A percentile compares a stretch with the other conserved stretches of the same genome.
phyloP scores from a whole-genome alignment of 2,888 invertebrate genomes.

The Oscheius sp. region DNA sequence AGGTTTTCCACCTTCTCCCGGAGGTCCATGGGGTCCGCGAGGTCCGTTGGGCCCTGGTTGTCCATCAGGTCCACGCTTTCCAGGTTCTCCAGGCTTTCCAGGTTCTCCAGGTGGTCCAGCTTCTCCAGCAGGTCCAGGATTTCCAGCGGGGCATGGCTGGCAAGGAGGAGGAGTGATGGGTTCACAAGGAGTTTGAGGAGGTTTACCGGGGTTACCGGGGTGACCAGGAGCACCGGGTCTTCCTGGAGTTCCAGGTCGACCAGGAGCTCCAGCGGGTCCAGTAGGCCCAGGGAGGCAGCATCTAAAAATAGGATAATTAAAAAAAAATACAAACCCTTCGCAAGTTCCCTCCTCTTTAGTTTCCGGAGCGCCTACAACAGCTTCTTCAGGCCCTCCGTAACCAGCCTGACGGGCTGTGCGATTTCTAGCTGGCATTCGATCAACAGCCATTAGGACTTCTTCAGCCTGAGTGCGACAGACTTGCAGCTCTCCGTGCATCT shows the following conservation, averaged over 20 bases:
- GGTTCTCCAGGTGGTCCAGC: conserved; percentile 52
- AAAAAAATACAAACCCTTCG: too few species aligned
- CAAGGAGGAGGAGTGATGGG: conserved; percentile 37
- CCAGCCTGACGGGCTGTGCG: conserved; percentile 58
- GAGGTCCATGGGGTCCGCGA: conserved; percentile 48
- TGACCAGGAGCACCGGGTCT: conserved; percentile 51
- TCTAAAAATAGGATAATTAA: too few species aligned
- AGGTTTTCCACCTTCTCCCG: conserved; percentile 40
- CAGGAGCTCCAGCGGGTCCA: conserved; percentile 46
- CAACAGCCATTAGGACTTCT: conserved; percentile 14
- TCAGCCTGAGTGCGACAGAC: conserved; percentile 18
- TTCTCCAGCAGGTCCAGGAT: conserved; percentile 56
- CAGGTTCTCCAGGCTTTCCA: conserved; percentile 44
- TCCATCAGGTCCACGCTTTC: conserved; percentile 37
- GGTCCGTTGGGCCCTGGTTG: conserved; percentile 48
- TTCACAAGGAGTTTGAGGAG: conserved; percentile 31
- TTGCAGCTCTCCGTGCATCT: conserved; percentile 15
- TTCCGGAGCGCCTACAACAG: conserved; percentile 26
- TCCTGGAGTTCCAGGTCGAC: conserved; percentile 57
- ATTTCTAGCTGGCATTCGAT: conserved; percentile 12
- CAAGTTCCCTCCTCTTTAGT: conserved; percentile 45
- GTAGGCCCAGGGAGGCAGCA: conserved; percentile 61
- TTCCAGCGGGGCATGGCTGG: conserved; percentile 58
- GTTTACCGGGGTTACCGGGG: conserved; percentile 53
- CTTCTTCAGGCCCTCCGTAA: conserved; percentile 40